A percentile compares a stretch with the other conserved stretches of the same genome.
Evolutionary conservation across 2,797 vertebrate genomes (phyloP).

Genomic region (Schizopygopsis pylzovi): DNA sequence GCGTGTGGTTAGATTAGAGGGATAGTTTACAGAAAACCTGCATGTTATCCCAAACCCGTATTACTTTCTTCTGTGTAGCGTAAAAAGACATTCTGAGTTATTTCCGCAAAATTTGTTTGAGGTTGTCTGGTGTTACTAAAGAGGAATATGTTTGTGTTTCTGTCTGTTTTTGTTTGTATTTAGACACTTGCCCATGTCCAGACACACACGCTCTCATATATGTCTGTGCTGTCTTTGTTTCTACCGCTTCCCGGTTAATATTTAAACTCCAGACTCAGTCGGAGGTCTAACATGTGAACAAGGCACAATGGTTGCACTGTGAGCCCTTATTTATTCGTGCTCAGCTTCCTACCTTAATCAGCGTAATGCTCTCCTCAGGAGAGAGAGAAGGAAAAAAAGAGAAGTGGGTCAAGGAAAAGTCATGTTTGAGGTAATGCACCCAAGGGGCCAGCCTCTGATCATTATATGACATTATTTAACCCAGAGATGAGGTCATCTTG

Average conservation of each 20-base stretch:
- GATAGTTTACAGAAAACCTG: not conserved
- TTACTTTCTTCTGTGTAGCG: not conserved
- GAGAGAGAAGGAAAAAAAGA: constrained; percentile 31
- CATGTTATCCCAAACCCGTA: not conserved
- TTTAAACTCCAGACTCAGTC: constrained; percentile 70
- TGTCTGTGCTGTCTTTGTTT: constrained; percentile 58
- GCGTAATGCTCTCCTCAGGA: constrained; percentile 71
- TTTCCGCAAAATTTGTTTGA: not conserved
- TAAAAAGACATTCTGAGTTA: not conserved
- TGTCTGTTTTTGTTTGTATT: constrained; percentile 29
- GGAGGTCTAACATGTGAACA: constrained; percentile 77
- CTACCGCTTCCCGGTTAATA: constrained; percentile 75
- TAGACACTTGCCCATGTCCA: constrained; percentile 9
- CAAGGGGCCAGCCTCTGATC: constrained; percentile 74
- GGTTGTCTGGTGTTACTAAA: not conserved
- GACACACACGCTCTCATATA: not conserved
- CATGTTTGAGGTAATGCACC: constrained; percentile 84
- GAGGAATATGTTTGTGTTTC: constrained; percentile 38
- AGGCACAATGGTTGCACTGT: constrained; percentile 83
- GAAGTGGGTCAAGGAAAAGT: constrained; percentile 82
- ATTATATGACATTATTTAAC: constrained; percentile 80
- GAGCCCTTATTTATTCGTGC: constrained; percentile 80
- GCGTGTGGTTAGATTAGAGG: not conserved
- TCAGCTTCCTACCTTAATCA: constrained; percentile 82
- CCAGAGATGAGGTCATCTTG: constrained; percentile 77